Evolutionary conservation across 2,797 vertebrate species (phyloP).

Genomic region (Chromobotia macracanthus): DNA sequence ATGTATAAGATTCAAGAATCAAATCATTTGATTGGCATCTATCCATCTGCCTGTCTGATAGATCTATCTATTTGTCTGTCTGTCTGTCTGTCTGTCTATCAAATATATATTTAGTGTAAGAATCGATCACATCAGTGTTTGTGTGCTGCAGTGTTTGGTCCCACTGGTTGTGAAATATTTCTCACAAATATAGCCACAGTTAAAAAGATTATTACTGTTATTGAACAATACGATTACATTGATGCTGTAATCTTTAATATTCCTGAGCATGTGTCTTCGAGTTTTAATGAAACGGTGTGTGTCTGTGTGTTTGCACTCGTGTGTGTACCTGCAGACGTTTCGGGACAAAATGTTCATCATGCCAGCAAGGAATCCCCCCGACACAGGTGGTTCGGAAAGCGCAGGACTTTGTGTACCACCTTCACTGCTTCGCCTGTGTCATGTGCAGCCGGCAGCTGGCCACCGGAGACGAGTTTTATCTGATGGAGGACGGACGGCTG

Average conservation of each 20-base stretch:
- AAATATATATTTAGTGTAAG: too few relatives aligned
- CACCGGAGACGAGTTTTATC: slow-evolving; percentile 97
- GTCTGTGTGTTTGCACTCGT: slow-evolving; percentile 7
- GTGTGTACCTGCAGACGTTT: slow-evolving; percentile 83
- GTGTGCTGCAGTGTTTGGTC: too few relatives aligned
- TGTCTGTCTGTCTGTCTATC: too few relatives aligned
- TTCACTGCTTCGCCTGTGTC: slow-evolving; percentile 96
- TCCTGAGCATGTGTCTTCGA: neutral
- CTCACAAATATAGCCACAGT: too few relatives aligned
- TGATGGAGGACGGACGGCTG: slow-evolving; percentile 96
- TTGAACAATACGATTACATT: too few relatives aligned
- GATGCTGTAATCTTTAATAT: neutral
- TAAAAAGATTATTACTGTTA: too few relatives aligned
- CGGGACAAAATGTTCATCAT: slow-evolving; percentile 97
- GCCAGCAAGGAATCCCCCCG: slow-evolving; percentile 96
- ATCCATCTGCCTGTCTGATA: too few relatives aligned
- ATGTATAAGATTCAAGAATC: too few relatives aligned
- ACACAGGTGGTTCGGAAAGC: slow-evolving; percentile 98
- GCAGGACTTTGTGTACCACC: slow-evolving; percentile 98
- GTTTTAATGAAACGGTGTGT: neutral
- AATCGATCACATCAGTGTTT: too few relatives aligned
- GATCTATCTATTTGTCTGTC: too few relatives aligned
- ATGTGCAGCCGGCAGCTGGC: slow-evolving; percentile 96
- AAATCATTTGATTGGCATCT: too few relatives aligned
- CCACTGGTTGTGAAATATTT: too few relatives aligned